These are phyloP conservation scores for Acanthosoma haemorrhoidale DNA, from an alignment of 2,888 invertebrate genomes.

Conservation along the genomic window DNA sequence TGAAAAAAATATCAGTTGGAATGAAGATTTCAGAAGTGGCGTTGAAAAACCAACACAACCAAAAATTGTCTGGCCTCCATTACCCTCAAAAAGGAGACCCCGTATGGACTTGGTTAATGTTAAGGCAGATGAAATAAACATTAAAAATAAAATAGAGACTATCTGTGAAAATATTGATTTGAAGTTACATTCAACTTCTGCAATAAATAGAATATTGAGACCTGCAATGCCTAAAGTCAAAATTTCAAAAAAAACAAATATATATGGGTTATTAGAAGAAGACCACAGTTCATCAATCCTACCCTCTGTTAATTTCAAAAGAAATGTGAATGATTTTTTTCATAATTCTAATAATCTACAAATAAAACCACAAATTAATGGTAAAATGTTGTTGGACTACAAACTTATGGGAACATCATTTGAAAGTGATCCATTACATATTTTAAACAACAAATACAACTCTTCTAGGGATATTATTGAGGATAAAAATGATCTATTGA, in stretches of 20 bases:
- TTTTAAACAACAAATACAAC: background rate
- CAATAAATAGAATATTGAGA: background rate
- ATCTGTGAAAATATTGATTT: background rate
- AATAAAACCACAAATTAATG: too few species aligned
- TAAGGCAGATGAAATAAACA: background rate
- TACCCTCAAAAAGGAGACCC: background rate
- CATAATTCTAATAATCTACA: too few species aligned
- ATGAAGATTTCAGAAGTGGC: too few species aligned
- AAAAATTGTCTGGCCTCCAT: background rate
- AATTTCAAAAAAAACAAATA: background rate
- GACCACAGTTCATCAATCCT: background rate
- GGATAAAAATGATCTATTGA: background rate
- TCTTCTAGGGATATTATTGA: background rate
- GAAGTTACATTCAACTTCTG: background rate
- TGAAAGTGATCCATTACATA: background rate
- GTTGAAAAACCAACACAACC: too few species aligned
- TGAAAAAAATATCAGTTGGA: background rate
- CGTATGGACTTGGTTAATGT: background rate
- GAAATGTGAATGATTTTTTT: too few species aligned
- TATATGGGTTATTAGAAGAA: background rate
- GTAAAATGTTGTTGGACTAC: too few species aligned
- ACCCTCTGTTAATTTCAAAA: background rate
- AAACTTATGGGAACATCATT: background rate
- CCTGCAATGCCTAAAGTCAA: background rate
- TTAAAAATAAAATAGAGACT: background rate